phyloP scores from a whole-genome alignment of 2,797 vertebrate species.

The Graptemys geographica region DNA sequence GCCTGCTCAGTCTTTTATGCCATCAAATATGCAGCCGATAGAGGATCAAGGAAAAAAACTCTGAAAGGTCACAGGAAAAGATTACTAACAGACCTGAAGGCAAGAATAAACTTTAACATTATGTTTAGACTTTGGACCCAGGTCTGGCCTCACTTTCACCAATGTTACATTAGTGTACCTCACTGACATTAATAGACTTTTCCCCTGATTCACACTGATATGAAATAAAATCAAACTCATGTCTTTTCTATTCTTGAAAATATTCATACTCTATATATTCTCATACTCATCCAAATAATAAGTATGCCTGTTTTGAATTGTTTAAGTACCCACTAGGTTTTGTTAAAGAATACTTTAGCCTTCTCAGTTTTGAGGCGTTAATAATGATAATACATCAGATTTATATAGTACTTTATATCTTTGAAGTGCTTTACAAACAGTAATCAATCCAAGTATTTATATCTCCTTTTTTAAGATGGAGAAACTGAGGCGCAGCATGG shows the following conservation, averaged over 20 bases:
- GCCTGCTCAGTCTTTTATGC: slow-evolving; percentile 12
- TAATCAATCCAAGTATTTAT: slow-evolving; percentile 18
- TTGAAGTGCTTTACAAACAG: background rate
- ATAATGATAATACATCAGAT: slow-evolving; percentile 7
- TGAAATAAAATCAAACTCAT: background rate
- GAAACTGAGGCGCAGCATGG: background rate
- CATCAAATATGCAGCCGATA: background rate
- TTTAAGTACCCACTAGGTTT: background rate
- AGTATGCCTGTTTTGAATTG: background rate
- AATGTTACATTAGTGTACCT: rapidly evolving
- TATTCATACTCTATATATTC: rapidly evolving
- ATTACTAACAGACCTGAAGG: background rate
- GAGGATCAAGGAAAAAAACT: background rate
- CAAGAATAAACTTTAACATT: background rate
- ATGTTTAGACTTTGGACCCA: background rate
- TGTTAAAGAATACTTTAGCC: background rate
- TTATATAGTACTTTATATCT: background rate
- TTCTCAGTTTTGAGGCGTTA: background rate
- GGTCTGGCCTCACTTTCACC: background rate
- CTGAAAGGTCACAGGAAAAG: background rate
- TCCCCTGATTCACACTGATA: background rate
- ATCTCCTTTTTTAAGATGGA: background rate
- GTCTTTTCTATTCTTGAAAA: background rate
- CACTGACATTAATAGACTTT: background rate
- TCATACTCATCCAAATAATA: rapidly evolving